Evolutionary conservation across 2,888 invertebrate species (phyloP).

Genomic region (Leptopilina syphax): DNA sequence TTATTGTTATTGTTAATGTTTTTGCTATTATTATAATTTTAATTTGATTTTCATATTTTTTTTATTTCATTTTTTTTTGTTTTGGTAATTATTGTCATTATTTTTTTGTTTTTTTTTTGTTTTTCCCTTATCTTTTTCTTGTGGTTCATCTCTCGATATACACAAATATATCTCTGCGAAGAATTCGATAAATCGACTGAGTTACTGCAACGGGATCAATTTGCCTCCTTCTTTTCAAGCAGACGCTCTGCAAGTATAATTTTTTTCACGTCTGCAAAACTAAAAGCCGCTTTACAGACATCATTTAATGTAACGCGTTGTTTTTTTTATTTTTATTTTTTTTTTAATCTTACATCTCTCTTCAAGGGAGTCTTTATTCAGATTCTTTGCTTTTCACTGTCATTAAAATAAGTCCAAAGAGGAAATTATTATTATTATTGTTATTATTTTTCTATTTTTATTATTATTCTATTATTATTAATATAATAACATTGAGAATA

Average conservation of each 20-base stretch:
- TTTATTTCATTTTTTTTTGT: not conserved
- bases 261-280: not conserved
- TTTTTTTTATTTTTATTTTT: not conserved
- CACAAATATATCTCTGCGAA: not conserved
- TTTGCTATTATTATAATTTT: not conserved
- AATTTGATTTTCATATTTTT: not conserved
- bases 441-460: no score
- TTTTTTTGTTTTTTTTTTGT: not conserved
- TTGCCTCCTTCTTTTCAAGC: not conserved
- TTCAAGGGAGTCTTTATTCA: no score
- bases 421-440: no score
- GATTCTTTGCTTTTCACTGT: no score
- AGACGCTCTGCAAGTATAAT: constrained; percentile 8
- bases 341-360: not conserved
- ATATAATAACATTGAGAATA: no score
- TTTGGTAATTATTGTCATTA: no score
- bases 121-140: not conserved
- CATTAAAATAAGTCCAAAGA: no score
- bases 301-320: not conserved
- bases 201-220: constrained; percentile 8
- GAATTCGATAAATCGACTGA: constrained; percentile 7
- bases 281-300: constrained; percentile 1
- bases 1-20: not conserved
- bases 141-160: not conserved
- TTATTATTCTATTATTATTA: no score